Conservation (phyloP, 2,113 vertebrate species). For the Lethenteron camtschaticum region DNA sequence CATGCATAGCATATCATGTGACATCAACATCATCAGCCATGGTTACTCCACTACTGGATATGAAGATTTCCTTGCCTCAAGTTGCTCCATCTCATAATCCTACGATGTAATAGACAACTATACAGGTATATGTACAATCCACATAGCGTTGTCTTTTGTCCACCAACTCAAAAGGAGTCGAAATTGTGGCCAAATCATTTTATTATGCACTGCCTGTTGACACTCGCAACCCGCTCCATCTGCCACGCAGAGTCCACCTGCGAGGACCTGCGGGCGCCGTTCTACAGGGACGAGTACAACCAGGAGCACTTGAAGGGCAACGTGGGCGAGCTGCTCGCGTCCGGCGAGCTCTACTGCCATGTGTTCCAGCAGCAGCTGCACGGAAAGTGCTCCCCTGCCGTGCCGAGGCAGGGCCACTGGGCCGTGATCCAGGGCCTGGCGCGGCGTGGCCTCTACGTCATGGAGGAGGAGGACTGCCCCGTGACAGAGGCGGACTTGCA, state of each 20-base stretch:
- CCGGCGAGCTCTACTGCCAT: conserved; percentile 72
- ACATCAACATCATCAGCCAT: too few relatives aligned
- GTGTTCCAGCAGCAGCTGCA: conserved; percentile 61
- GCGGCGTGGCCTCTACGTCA: conserved; percentile 77
- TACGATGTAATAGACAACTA: too few relatives aligned
- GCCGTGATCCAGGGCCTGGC: conserved; percentile 83
- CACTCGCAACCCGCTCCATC: too few relatives aligned
- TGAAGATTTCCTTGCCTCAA: too few relatives aligned
- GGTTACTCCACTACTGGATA: too few relatives aligned
- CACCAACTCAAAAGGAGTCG: too few relatives aligned
- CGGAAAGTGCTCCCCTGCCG: conserved; percentile 54
- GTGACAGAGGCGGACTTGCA: conserved; percentile 76
- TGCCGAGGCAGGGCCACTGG: conserved; percentile 67
- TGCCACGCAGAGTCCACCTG: conserved; percentile 11
- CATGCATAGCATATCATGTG: too few relatives aligned
- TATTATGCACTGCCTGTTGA: too few relatives aligned
- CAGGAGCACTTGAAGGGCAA: conserved; percentile 93
- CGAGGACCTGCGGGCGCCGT: conserved; percentile 57
- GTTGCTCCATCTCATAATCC: too few relatives aligned
- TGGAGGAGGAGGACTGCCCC: conserved; percentile 55
- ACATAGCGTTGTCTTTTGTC: too few relatives aligned
- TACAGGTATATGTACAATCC: too few relatives aligned
- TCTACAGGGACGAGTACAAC: conserved; percentile 93
- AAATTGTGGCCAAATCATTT: too few relatives aligned
- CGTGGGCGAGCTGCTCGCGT: conserved; percentile 60